Evolutionary conservation across 1,140 invertebrate species (phyloP), one percentile per base, ranked within the genome.

Genomic region (Drosophila pruinosa): DNA sequence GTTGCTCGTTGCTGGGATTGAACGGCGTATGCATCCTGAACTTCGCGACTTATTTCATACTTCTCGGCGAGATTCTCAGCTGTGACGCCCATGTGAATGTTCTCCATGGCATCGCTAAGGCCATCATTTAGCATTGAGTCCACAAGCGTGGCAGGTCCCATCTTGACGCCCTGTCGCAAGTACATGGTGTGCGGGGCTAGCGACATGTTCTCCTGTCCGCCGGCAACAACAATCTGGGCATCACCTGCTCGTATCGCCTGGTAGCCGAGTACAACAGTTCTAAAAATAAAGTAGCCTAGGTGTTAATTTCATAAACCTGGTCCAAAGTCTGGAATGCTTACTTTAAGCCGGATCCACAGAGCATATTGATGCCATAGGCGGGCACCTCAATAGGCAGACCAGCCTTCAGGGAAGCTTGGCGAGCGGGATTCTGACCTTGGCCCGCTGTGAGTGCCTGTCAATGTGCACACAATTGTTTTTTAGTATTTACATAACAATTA

Each of bases 171-270:
- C 73, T 92, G 89, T 62, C 97, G 93, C 56, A 97, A 72, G 68
- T 94, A 91, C 45, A 94, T 91, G 19, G 93, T 93, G 91, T 98
- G 97, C 4, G 95, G 95, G 4, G 96, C 94, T 89, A 94, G 93
- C 65, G 95, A 96, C 97, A 98, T 98, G 75, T 91, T 96, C 92
- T 98, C 97, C 92, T 97, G 96, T 0, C 97, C 97, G 28, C 96
- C 97, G 82, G 95, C 95, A 38, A 98, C 93, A 3, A 97, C 93
- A 52, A 97, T 92, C 14, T 94, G 91, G 26, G 94, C 92, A 88
- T 97, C 95, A 2, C 95, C 95, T 62, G 91, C 90, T 75, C 93
- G 93, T 61, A 98, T 96, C 6, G 95, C 93, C 83, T 96, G 94
- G 75, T 93, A 95, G 38, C 93, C 97, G 72, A 94, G 90, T 8